Evolutionary conservation across 2,113 vertebrate species (phyloP), one percentile per base, ranked within the genome.

Genomic region (Carollia perspicillata): DNA sequence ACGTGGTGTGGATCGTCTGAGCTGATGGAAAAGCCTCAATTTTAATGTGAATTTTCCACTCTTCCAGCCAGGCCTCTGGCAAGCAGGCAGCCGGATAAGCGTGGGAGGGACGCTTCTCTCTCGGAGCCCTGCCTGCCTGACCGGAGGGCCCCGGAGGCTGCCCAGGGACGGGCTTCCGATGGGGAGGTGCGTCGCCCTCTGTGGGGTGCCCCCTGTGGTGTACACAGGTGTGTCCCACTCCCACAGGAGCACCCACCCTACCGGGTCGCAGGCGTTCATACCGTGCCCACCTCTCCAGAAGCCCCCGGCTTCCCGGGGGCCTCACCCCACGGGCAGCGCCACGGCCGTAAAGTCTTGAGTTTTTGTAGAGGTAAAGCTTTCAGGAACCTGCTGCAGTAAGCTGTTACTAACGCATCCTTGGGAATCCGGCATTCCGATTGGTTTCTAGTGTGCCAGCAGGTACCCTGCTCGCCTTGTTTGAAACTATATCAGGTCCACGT

Each of bases 161-260:
- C 12, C 16, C 3, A 10, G 35, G 1, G 16, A 26, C 9, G 5
- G 79, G 8, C 33, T 84, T 20, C 35, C 28, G 18, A 1, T 10
- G 58, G 58, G 35, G n/a, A 77, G 40, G 23, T 5, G 42, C 23
- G 4, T 17, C 35, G 6, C 12, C 77, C 23, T 35, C 6, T 8
- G 71, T 23, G 2, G 22, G 22, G 3, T 0, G 10, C 66, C 33
- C 40, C 8, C 2, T 55, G 16, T 0, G 0, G 42, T 42, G 42
- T 8, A 4, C 90, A 20, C 16, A 42, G 42, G 42, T 4, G 44
- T 7, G 44, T 10, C 0, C 0, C 3, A 35, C 49, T 30, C 33
- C 40, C 33, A 12, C 16, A 4, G 9, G 33, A n/a, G 40, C n/a
- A 0, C 33, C 0, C 1, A 10, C 11, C 0, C 0, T 7, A 17